These are phyloP conservation scores for Spinibarbus caldwelli DNA, from an alignment of 2,797 vertebrate species.

Conservation along the genomic window DNA sequence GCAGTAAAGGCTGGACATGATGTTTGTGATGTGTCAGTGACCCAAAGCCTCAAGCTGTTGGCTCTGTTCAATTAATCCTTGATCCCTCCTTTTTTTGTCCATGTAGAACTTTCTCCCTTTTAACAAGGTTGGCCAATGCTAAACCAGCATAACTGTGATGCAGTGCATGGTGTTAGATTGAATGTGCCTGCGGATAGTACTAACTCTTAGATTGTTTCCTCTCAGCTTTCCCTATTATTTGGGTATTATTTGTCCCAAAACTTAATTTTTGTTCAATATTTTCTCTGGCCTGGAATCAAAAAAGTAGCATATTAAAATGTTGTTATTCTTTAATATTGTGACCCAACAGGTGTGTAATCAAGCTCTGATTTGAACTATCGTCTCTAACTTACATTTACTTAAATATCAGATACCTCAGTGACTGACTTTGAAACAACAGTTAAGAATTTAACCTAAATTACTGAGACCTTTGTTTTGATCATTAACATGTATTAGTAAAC, in stretches of 20 bases:
- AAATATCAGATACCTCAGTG: neutral
- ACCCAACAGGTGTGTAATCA: neutral
- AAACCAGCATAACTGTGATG: neutral
- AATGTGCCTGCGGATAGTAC: slow-evolving; percentile 1
- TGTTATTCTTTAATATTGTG: neutral
- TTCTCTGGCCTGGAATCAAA: neutral
- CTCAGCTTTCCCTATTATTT: neutral
- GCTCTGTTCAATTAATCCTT: slow-evolving; percentile 23
- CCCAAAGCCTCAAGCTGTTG: slow-evolving; percentile 41
- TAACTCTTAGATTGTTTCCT: slow-evolving; percentile 9
- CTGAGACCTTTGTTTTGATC: neutral
- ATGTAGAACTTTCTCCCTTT: neutral
- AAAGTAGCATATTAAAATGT: neutral
- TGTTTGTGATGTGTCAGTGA: slow-evolving; percentile 5
- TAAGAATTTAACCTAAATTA: slow-evolving; percentile 5
- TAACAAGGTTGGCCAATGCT: slow-evolving; percentile 7
- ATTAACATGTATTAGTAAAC: neutral
- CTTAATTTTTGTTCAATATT: neutral
- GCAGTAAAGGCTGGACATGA: neutral
- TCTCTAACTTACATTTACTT: slow-evolving; percentile 6
- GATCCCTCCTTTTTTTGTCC: neutral
- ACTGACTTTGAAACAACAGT: neutral
- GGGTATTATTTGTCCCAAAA: neutral
- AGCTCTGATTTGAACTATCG: neutral
- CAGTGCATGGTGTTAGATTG: slow-evolving; percentile 17